Evolutionary conservation across 2,888 invertebrate species (phyloP), one percentile per base, ranked within the genome.

Genomic region (Acanthacorydalis orientalis): DNA sequence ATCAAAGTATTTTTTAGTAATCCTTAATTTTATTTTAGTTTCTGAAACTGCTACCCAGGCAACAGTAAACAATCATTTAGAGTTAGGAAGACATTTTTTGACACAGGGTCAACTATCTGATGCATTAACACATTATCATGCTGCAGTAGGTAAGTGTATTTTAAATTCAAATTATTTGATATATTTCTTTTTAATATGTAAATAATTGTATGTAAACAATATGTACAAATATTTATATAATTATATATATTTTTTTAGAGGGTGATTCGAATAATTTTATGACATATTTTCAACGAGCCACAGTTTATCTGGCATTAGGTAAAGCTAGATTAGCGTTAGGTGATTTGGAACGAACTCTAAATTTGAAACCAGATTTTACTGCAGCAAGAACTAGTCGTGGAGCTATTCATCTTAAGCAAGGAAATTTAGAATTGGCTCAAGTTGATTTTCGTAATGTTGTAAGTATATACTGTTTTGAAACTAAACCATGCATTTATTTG

Each of bases 51-150:
- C 77, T 54, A 72, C 77, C 48, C 78, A 78, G 59, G 72, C 77
- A 45, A 93, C 95, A 67, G 83, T 95, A 52, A 85, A 90, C 59
- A 85, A 83, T 61, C 96, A 98, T 72, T 72, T 98, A 64, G 91
- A 96, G 64, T 70, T 92, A 65, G 98, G 97, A 1, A 86, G 84
- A 62, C 83, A 90, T 61, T 84, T 93, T 65, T 70, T 98, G 57
- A 85, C 90, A 38, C 80, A 83, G 54, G 95, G 96, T 33, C 93
- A 97, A 64, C 77, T 96, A 52, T 83, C 89, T 43, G 97, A 98
- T 70, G 97, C 98, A 9, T 68, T 99, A 44, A 86, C 90, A 50
- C 96, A 98, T 64, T 98, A 93, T 68, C 96, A 98, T 73, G 88
- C 91, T 51, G 98, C 97, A 56, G 90, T 98, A 57, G 95, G 89